Percentiles rank a stretch among this genome's conserved stretches.
Evolutionary conservation across 2,113 vertebrate genomes (phyloP).

Genomic region (Tragelaphus scriptus): DNA sequence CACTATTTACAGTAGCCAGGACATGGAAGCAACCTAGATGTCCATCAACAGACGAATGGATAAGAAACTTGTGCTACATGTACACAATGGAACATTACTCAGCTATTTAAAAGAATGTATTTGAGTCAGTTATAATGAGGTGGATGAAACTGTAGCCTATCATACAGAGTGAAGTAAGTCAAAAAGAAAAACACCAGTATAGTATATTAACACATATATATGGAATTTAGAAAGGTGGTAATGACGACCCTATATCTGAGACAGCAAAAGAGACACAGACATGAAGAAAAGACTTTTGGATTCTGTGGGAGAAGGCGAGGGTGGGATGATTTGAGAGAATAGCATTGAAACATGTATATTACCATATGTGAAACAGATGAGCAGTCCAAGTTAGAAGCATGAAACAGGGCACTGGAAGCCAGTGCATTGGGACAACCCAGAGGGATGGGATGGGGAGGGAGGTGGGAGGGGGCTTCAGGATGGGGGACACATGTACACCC

Average conservation of each 20-base stretch:
- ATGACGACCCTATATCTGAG: background rate
- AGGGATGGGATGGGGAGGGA: background rate
- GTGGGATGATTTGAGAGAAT: background rate
- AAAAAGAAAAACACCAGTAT: background rate
- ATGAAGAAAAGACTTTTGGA: background rate
- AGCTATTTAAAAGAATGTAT: background rate
- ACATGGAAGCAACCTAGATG: background rate
- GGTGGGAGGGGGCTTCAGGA: rapidly evolving
- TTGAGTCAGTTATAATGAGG: background rate
- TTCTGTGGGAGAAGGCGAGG: background rate
- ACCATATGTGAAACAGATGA: background rate
- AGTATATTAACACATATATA: background rate
- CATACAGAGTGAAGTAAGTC: background rate
- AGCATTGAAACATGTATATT: background rate
- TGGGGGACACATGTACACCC: background rate
- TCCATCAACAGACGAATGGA: background rate
- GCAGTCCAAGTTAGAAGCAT: background rate
- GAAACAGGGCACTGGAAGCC: background rate
- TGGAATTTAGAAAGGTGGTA: background rate
- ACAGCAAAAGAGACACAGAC: background rate
- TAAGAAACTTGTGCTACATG: background rate
- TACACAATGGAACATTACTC: background rate
- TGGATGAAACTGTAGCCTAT: background rate
- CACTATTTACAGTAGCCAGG: background rate
- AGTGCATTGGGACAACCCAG: background rate